Evolutionary conservation across 1,140 invertebrate genomes (phyloP), one percentile per base, ranked within the genome.

Genomic region (Caenorhabditis latens): DNA sequence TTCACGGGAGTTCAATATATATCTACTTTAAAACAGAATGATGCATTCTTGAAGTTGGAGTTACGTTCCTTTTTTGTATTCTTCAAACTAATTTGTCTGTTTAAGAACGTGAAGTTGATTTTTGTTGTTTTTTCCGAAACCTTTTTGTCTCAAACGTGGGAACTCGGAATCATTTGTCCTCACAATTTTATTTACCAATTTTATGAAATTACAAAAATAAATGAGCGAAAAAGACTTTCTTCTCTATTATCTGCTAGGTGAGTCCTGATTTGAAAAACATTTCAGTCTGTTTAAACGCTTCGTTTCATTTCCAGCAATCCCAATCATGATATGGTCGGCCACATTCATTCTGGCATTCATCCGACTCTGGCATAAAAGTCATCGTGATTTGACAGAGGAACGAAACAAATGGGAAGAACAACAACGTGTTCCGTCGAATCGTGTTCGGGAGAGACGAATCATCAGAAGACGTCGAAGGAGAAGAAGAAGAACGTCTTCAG

Each of bases 371-470:
- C 61, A 63, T 13, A 19, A 21, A 8, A 21, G 8, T 32, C 61
- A 63, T 40, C 61, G 61, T 13, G 61, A 63, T 40, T 32, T 63
- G 24, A 32, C 61, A 32, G 61, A 63, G n/a, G 61, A 63, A 40
- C 61, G 61, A 24, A 63, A 63, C 8, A 63, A 63, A 24, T 63
- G 61, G 61, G 61, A 63, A 24, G 61, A 63, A 24, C 61, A 63
- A 32, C 61, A 63, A 14, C 21, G 24, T 11, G 24, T 63, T 4
- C 61, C 61, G 24, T 11, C 61, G 19, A 19, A 63, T 63, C 61
- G 13, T 2, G n/a, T 63, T 8, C 21, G 61, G 11, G 61, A 63
- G 61, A 63, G 61, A 32, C 61, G 61, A 3, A 14, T 63, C 14
- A 24, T 63, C 32, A 32, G 21, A 32, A 63, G 61, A 63, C 21